Evolutionary conservation across 2,888 invertebrate genomes (phyloP), one percentile per base, ranked within the genome.

Genomic region (Herminia tarsipennalis): DNA sequence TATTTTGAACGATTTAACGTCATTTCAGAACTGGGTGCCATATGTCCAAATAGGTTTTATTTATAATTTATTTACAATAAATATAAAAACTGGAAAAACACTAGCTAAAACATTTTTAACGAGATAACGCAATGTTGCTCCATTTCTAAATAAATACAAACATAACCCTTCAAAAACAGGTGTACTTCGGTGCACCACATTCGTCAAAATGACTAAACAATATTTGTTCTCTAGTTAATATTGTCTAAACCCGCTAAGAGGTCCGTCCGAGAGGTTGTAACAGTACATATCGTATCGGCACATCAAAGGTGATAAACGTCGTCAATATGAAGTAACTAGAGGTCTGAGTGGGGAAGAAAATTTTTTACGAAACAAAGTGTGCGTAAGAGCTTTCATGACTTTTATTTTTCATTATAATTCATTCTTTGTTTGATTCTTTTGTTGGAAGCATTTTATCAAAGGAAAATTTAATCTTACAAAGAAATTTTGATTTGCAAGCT

Each of bases 241-340:
- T 48, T 44, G 44, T 35, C 43, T 43, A 43, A 43, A 34, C 38
- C 21, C 32, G 41, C 55, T 55, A 55, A 55, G 46, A 43, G 48
- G 48, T 56, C 48, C 33, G 42, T 57, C 44, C 33, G 27, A 13
- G n/a, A 16, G 34, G 27, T 13, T 25, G 30, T 27, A 40, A 50
- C 42, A 22, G 25, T 32, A 14, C 3, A 22, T 24, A 32, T 3
- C 41, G 27, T 18, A 14, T 9, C 55, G 58, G 62, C 38, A 56
- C 53, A 51, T 59, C 65, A 59, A 61, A 56, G 53, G 43, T 44
- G 53, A 54, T 45, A 50, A 52, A 57, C 33, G 44, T 45, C 38
- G 44, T 41, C 29, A 42, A 28, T 29, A 34, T 43, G 28, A 34
- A 16, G 8, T 29, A 39, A 36, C 13, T 28, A 45, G 44, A 40